These are phyloP conservation scores for Scaptomyza hsui DNA, from an alignment of 1,140 invertebrate genomes.

Conservation along the genomic window DNA sequence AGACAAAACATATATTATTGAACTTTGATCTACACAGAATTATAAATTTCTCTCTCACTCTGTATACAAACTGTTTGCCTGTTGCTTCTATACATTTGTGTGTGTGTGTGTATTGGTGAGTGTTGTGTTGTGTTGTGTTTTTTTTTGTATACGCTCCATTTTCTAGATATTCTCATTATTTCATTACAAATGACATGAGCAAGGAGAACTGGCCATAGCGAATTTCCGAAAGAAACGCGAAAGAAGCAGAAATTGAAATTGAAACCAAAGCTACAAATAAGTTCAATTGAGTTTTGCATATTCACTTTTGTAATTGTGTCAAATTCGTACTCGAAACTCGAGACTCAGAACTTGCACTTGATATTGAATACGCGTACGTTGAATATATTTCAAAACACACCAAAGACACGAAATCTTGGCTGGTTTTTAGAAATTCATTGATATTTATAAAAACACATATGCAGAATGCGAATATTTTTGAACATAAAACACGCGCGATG, in stretches of 20 bases:
- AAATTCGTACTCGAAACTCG: constrained; percentile 21
- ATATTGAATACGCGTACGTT: constrained; percentile 16
- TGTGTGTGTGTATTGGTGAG: constrained; percentile 1
- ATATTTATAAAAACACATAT: no score
- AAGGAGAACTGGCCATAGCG: constrained; percentile 8
- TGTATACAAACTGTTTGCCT: constrained; percentile 5
- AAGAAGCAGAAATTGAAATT: constrained; percentile 50
- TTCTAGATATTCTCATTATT: constrained; percentile 30
- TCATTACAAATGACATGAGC: constrained; percentile 45
- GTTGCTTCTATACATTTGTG: constrained; percentile 10
- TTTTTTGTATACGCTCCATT: not conserved
- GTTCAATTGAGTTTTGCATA: constrained; percentile 61
- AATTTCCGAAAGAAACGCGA: constrained; percentile 31
- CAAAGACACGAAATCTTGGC: constrained; percentile 17
- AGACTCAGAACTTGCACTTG: constrained; percentile 54
- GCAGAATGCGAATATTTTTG: constrained; percentile 28
- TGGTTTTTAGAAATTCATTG: constrained; percentile 14
- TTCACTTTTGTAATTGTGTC: constrained; percentile 25
- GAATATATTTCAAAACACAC: not conserved
- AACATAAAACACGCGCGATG: constrained; percentile 63
- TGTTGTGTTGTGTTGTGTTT: constrained; percentile 28
- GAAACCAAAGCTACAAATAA: constrained; percentile 60
- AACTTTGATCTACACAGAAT: constrained; percentile 67
- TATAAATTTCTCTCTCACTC: constrained; percentile 40
- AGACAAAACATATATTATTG: constrained; percentile 36